Base-by-base conservation (phyloP, 2,888 invertebrate genomes). In the Agapostemon virescens region DNA sequence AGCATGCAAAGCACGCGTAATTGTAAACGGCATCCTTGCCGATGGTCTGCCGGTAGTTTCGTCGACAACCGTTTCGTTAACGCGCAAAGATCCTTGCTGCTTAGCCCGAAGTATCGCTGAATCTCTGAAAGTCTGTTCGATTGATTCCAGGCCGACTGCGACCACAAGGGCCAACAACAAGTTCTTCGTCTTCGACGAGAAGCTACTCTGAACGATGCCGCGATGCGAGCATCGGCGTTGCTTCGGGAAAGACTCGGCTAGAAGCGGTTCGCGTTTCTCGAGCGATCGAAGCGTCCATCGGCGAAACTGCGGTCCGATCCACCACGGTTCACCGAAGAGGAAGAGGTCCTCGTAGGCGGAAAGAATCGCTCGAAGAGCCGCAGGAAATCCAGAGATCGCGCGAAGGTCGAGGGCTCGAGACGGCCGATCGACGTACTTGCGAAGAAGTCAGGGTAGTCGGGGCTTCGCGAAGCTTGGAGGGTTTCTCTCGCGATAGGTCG, bases 161-260 rank as follows among this genome's bases (percentile, higher is more conserved):
- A 85, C 83, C 85, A 90, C 88, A 89, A 88, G 85, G 88, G 81
- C 87, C 71, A 86, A 81, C 71, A 86, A 81, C 74, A 89, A 88
- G 72, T 87, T 86, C 78, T 89, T 90, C 82, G 83, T 88, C 82
- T 88, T 89, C 87, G 87, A 89, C 77, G 87, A 89, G 77, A 88
- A 89, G 83, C 84, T 88, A 23, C 85, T 89, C 69, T 89, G 88
- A 83, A 78, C 77, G 58, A 15, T 45, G 80, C 17, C 52, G 52
- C 75, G 61, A 74, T 69, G 81, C 61, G 68, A 74, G 68, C 58
- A 36, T 30, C 20, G 17, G 33, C 3, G 55, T 26, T 26, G 26
- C 7, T 15, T 23, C 36, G 17, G 36, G 23, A 49, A n/a, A 69
- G 42, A 61, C 55, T 26, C 17, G 20, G n/a, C 17, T 66, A 42